Evolutionary conservation across 2,888 invertebrate genomes (phyloP).

Genomic region (Erannis defoliaria): DNA sequence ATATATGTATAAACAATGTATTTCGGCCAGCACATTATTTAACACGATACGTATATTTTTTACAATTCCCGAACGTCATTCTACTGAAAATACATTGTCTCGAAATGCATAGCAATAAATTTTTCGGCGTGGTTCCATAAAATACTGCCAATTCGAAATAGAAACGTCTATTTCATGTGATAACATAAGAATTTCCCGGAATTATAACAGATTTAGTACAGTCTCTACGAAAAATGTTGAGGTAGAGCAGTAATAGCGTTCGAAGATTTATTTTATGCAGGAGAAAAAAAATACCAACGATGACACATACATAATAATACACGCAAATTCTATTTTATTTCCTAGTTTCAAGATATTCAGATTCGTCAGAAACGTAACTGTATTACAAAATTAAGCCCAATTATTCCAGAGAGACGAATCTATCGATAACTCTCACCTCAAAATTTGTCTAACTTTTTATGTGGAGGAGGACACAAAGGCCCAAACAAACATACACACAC

Average conservation of each 20-base stretch:
- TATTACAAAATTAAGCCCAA: no score
- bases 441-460: no score
- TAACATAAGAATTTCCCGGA: conserved; percentile 16
- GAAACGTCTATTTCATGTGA: conserved; percentile 25
- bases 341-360: not conserved
- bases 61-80: conserved; percentile 16
- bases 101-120: conserved; percentile 35
- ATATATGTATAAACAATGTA: not conserved
- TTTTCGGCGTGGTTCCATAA: conserved; percentile 30
- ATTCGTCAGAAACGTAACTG: no score
- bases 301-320: not conserved
- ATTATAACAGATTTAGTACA: conserved; percentile 22
- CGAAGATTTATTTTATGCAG: conserved; percentile 10
- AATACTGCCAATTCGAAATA: conserved; percentile 35
- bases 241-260: conserved; percentile 22
- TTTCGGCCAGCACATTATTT: not conserved
- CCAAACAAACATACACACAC: no score
- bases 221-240: conserved; percentile 19
- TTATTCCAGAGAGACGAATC: no score
- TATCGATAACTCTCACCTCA: no score
- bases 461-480: no score
- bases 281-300: not conserved
- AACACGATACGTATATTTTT: conserved; percentile 8
- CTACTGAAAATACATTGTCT: conserved; percentile 27
- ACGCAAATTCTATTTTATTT: not conserved